Conservation (phyloP, 2,113 vertebrate species). For the Pituophis catenifer region DNA sequence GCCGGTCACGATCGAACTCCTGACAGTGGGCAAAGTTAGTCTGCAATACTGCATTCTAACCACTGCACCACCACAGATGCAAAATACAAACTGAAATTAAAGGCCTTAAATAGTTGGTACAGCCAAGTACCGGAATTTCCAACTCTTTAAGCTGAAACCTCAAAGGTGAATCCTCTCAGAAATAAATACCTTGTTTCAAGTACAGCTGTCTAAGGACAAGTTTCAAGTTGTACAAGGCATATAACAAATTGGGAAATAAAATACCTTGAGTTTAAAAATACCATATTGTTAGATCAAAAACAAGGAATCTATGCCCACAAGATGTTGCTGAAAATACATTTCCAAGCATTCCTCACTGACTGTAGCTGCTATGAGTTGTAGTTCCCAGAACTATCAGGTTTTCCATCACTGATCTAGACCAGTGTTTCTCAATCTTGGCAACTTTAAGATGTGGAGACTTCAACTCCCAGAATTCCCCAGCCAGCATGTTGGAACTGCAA, state of each 20-base stretch:
- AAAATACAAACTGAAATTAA: background rate
- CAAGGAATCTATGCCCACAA: background rate
- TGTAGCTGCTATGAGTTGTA: background rate
- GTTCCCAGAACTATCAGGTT: background rate
- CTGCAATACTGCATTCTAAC: too few relatives aligned
- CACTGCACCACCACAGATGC: too few relatives aligned
- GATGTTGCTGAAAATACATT: background rate
- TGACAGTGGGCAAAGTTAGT: too few relatives aligned
- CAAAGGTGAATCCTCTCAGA: background rate
- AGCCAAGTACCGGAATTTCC: background rate
- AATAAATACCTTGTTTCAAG: background rate
- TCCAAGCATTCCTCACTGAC: background rate
- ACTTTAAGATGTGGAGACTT: background rate
- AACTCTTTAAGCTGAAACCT: background rate
- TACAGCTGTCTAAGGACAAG: background rate
- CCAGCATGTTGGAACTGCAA: background rate
- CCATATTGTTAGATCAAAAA: background rate
- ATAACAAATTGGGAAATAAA: background rate
- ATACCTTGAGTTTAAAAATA: background rate
- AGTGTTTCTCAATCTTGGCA: background rate
- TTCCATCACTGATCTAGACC: background rate
- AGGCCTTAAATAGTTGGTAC: background rate
- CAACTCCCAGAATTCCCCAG: background rate
- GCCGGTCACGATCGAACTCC: too few relatives aligned
- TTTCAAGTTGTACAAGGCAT: background rate